A percentile compares a stretch with the other conserved stretches of the same genome.
phyloP scores from a whole-genome alignment of 2,113 vertebrate genomes.

The Fulmarus glacialis region DNA sequence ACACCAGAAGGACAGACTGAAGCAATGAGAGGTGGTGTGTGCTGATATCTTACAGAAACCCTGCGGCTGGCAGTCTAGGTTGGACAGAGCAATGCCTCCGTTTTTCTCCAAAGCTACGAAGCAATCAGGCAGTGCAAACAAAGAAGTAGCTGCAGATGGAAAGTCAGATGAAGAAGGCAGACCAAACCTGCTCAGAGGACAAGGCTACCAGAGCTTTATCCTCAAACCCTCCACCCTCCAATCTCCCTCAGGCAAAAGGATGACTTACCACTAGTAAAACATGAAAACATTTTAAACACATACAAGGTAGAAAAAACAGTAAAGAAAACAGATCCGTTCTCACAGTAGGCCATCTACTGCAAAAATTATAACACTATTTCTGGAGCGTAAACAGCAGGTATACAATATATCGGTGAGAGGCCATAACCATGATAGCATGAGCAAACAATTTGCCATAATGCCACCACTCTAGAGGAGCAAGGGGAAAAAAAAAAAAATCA shows the following conservation, averaged over 20 bases:
- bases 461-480: neutral
- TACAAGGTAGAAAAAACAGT: neutral
- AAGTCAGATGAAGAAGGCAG: neutral
- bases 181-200: neutral
- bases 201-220: rapidly evolving
- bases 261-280: neutral
- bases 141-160: neutral
- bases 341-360: neutral
- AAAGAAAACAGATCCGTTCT: neutral
- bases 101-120: neutral
- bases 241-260: neutral
- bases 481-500: neutral
- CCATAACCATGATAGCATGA: neutral
- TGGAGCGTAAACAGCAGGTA: neutral
- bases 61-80: neutral
- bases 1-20: neutral
- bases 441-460: neutral
- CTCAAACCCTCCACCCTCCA: neutral
- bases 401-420: neutral
- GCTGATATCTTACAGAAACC: neutral
- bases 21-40: neutral
- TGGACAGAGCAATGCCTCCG: neutral
- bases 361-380: neutral
- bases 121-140: neutral
- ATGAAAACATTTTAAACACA: neutral